Evolutionary conservation across 1,140 invertebrate species (phyloP).

Genomic region (Portunus trituberculatus): DNA sequence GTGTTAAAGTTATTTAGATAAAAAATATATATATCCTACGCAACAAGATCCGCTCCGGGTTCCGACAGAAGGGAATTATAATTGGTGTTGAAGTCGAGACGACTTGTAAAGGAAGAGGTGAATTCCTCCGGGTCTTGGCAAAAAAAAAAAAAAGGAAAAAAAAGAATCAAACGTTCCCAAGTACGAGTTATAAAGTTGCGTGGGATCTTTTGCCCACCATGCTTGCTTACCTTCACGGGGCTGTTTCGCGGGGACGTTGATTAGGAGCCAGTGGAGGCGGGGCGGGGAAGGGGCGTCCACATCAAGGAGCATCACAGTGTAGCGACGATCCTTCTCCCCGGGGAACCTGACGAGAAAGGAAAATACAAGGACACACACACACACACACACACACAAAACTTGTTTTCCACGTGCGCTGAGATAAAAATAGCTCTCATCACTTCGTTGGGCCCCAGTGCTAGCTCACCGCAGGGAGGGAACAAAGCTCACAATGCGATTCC

Average conservation of each 20-base stretch:
- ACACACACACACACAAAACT: constrained; percentile 25
- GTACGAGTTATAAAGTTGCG: not conserved
- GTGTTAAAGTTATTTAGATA: no score
- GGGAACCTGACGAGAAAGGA: constrained; percentile 47
- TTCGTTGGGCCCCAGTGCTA: no score
- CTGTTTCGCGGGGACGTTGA: constrained; percentile 52
- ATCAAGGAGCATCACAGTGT: constrained; percentile 57
- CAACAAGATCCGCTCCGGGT: no score
- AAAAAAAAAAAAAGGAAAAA: no score
- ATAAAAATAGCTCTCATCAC: no score
- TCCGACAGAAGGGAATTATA: not conserved
- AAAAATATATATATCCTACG: no score
- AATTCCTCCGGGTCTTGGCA: not conserved
- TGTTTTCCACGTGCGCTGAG: no score
- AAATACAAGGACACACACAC: not conserved
- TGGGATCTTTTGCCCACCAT: not conserved
- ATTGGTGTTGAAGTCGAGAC: not conserved
- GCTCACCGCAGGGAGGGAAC: no score
- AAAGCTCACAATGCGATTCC: no score
- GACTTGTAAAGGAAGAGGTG: not conserved
- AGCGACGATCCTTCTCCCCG: constrained; percentile 29
- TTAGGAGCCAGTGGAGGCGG: constrained; percentile 56
- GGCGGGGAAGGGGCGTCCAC: constrained; percentile 32
- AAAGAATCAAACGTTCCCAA: not conserved
- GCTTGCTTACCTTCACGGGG: constrained; percentile 29